Percentiles rank a stretch among this genome's conserved stretches.
These are phyloP conservation scores for Lasioglossum villosulum DNA, from an alignment of 2,888 invertebrate species.

Conservation along the genomic window DNA sequence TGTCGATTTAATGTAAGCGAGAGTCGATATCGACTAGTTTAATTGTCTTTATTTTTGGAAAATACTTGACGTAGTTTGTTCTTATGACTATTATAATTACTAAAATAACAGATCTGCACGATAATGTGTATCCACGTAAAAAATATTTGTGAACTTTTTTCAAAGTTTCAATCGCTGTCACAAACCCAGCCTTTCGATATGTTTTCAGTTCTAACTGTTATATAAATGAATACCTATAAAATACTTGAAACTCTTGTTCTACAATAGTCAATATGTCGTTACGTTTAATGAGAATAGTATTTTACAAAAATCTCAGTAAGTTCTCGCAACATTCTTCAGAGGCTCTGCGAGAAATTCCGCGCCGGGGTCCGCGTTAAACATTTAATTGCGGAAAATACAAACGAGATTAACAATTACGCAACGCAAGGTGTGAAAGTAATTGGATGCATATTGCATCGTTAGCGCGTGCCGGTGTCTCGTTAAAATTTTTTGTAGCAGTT, in stretches of 20 bases:
- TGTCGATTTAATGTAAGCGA: neutral
- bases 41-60: neutral
- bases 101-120: no score
- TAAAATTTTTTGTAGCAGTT: constrained; percentile 45
- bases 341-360: neutral
- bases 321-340: neutral
- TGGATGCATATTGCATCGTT: constrained; percentile 58
- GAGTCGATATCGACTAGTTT: neutral
- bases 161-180: neutral
- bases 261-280: neutral
- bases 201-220: neutral
- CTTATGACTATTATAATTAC: neutral
- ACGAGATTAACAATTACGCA: constrained; percentile 57
- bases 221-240: neutral
- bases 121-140: no score
- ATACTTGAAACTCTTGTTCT: neutral
- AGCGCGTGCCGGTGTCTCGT: constrained; percentile 52
- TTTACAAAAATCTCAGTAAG: neutral
- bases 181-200: neutral
- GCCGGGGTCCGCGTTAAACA: constrained; percentile 32
- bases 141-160: neutral
- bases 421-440: constrained; percentile 51
- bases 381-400: constrained; percentile 47
- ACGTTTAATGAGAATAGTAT: neutral
- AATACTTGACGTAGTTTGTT: neutral